Evolutionary conservation across 2,888 invertebrate species (phyloP).

Genomic region (Lampropteryx suffumata): DNA sequence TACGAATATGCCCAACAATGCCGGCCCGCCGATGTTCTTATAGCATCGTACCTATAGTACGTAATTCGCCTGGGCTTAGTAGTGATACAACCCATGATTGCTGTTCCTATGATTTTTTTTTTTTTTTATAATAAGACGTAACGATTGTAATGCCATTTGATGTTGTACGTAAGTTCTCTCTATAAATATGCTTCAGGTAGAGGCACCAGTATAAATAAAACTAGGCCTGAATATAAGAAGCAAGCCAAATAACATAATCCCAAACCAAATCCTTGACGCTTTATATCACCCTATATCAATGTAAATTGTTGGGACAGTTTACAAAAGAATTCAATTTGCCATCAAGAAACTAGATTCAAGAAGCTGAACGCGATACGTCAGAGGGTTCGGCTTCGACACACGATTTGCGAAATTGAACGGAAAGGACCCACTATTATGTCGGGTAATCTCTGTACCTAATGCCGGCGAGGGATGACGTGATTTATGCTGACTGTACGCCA

Average conservation of each 20-base stretch:
- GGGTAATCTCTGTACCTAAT: conserved; percentile 57
- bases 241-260: not conserved
- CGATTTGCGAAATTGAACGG: conserved; percentile 69
- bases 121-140: too few relatives aligned
- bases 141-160: too few relatives aligned
- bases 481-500: conserved; percentile 34
- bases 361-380: conserved; percentile 56
- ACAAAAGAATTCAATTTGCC: conserved; percentile 59
- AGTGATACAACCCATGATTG: too few relatives aligned
- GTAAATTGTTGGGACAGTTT: conserved; percentile 37
- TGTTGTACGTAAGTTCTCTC: too few relatives aligned
- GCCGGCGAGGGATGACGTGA: conserved; percentile 40
- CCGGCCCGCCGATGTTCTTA: too few relatives aligned
- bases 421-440: conserved; percentile 58
- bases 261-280: conserved; percentile 13
- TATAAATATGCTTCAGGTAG: not conserved
- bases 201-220: not conserved
- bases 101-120: too few relatives aligned
- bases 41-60: too few relatives aligned
- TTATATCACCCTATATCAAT: conserved; percentile 18
- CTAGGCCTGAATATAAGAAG: not conserved
- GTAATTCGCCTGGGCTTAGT: too few relatives aligned
- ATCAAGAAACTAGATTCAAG: conserved; percentile 51
- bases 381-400: conserved; percentile 44
- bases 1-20: too few relatives aligned